Conservation (phyloP, 1,140 invertebrate species). For the Pachyrhynchus sulphureomaculatus region DNA sequence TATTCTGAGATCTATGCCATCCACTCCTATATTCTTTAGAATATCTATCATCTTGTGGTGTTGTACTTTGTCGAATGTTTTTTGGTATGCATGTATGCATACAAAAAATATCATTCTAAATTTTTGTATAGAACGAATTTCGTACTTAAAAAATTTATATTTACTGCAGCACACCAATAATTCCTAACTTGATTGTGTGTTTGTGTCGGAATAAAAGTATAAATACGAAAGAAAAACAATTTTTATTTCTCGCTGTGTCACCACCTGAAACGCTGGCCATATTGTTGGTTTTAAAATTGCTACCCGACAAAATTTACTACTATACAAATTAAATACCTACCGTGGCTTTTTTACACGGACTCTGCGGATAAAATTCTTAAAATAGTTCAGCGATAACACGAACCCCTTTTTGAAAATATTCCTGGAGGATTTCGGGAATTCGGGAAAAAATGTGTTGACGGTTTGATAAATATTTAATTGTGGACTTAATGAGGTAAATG, state of each 20-base stretch:
- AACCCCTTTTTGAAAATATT: not conserved
- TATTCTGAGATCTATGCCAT: too few relatives aligned
- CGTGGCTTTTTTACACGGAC: not conserved
- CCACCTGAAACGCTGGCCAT: not conserved
- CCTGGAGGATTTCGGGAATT: not conserved
- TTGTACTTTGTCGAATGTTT: too few relatives aligned
- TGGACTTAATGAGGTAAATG: not conserved
- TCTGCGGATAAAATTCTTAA: constrained; percentile 8
- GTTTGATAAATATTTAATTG: not conserved
- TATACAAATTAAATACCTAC: constrained; percentile 5
- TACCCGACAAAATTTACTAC: not conserved
- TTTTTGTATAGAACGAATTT: too few relatives aligned
- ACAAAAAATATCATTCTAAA: too few relatives aligned
- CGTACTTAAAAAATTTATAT: too few relatives aligned
- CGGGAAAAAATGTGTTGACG: not conserved
- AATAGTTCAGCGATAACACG: not conserved
- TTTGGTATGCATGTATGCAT: too few relatives aligned
- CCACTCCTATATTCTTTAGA: too few relatives aligned
- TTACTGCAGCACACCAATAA: too few relatives aligned
- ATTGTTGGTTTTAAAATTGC: constrained; percentile 8
- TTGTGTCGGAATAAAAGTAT: too few relatives aligned
- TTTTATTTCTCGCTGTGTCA: not conserved
- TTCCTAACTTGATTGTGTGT: too few relatives aligned
- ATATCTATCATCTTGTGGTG: too few relatives aligned
- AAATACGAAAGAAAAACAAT: too few relatives aligned